Base-by-base conservation (phyloP, 1,140 invertebrate genomes). In the Drosophila paulistorum region DNA sequence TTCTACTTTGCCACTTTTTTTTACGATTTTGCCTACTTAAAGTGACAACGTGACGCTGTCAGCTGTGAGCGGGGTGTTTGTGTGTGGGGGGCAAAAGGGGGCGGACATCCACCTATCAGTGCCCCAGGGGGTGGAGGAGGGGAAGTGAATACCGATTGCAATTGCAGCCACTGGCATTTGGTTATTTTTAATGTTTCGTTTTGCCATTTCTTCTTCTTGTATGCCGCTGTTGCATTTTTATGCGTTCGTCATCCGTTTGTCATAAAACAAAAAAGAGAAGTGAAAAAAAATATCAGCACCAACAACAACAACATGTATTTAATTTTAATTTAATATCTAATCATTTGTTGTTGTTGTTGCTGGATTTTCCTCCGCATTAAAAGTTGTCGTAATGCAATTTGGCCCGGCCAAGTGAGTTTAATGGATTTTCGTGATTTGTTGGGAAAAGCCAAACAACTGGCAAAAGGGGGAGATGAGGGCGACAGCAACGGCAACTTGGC, bases 311-410 rank as follows among this genome's bases (percentile, higher is more conserved):
- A n/a, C 64, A 82, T 55, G 79, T 74, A 80, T 77, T 78, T 89
- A 80, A 83, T 89, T 89, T 87, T 84, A 84, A 80, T 89, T 87
- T 84, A 89, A 87, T 84, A 87, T 87, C 84, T 89, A 89, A 89
- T 87, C 81, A 86, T 82, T 85, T 17, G 79, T 73, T 73, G 58
- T 30, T 71, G 61, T 66, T 79, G 60, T 61, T 42, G 68, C 81
- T 76, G 57, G 42, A 37, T 79, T 71, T 76, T 74, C 72, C 77
- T 74, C 55, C 67, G 83, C 82, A 87, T 79, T 82, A 58, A 85
- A 81, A 81, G 57, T 60, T 76, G 63, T 58, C 75, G 65, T 74
- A 71, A 69, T 78, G 78, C 80, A 62, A 68, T 79, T 69, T 68
- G 23, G 45, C 42, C 61, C 20, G 48, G 65, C 74, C 65, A 74